A percentile compares a stretch with the other conserved stretches of the same genome.
phyloP scores from a whole-genome alignment of 2,797 vertebrate genomes.

The Monodelphis domestica region DNA sequence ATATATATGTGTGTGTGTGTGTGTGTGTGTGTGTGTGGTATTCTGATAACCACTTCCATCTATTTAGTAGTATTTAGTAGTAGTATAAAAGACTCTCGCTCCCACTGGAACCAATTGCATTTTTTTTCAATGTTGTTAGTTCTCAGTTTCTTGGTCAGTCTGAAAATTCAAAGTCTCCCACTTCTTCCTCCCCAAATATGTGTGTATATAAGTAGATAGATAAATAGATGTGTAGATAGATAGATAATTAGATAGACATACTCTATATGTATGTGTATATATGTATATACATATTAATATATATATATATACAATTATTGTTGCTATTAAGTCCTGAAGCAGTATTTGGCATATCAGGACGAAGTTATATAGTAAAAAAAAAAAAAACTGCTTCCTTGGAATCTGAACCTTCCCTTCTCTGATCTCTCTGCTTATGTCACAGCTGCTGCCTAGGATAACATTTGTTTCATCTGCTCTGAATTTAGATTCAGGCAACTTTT shows the following conservation, averaged over 20 bases:
- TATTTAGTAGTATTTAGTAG: background rate
- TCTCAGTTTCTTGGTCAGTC: constrained; percentile 71
- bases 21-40: background rate
- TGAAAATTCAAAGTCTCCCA: constrained; percentile 58
- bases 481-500: constrained; percentile 19
- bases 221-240: too few species aligned
- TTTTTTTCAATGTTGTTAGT: constrained; percentile 61
- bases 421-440: constrained; percentile 31
- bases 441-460: constrained; percentile 23
- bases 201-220: too few species aligned
- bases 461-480: background rate
- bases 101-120: constrained; percentile 63
- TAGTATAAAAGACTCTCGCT: constrained; percentile 60
- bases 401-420: constrained; percentile 32
- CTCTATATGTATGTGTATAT: too few species aligned
- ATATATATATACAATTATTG: background rate
- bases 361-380: constrained; percentile 42
- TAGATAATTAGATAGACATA: too few species aligned
- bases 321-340: constrained; percentile 63
- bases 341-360: constrained; percentile 28
- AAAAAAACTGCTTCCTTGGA: background rate
- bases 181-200: background rate
- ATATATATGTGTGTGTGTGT: too few species aligned
- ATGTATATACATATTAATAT: too few species aligned
- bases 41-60: too few species aligned